Evolutionary conservation across 1,140 invertebrate species (phyloP), one percentile per base, ranked within the genome.

Genomic region (fruit fly (Drosophila melanogaster)): DNA sequence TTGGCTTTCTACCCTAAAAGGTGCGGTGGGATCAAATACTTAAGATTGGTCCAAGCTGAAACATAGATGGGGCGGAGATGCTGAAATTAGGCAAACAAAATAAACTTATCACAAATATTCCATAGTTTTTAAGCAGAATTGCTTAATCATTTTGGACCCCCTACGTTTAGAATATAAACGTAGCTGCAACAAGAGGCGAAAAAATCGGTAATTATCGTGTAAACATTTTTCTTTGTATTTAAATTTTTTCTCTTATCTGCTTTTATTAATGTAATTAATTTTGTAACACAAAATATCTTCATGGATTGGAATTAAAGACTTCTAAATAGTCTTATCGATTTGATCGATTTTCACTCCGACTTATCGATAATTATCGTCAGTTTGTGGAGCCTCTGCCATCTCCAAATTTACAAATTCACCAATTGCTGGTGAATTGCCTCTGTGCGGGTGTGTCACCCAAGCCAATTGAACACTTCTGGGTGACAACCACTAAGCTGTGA

Each of bases 351-450:
- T 43, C 4, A 17, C 41, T 10, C 4, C 0, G 4, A 19, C 10
- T 10, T 7, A 19, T 30, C 59, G n/a, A 57, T 57, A 40, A 30
- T 6, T 3, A 41, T 15, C 37, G 19, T 15, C 7, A 2, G 8
- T n/a, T 54, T 22, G 14, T 7, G 8, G 0, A 11, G 5, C 12
- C 40, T 14, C 11, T 37, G 5, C n/a, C 60, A 41, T 49, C 64
- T 40, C 78, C 65, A 59, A 56, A 10, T 35, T 64, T 47, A 41
- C 65, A 59, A 59, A 10, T 43, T 64, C 53, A 41, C 22, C 24
- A 56, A 46, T 35, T 85, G 73, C 80, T 77, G 77, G 77, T 73
- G 69, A 85, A 46, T 46, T 33, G 33, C 5, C 12, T 46, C 35
- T 50, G 59, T 64, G 37, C 14, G 73, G 74, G 74, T 57, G 74